Conservation (phyloP, 1,140 invertebrate genomes). For the Formica selysi region DNA sequence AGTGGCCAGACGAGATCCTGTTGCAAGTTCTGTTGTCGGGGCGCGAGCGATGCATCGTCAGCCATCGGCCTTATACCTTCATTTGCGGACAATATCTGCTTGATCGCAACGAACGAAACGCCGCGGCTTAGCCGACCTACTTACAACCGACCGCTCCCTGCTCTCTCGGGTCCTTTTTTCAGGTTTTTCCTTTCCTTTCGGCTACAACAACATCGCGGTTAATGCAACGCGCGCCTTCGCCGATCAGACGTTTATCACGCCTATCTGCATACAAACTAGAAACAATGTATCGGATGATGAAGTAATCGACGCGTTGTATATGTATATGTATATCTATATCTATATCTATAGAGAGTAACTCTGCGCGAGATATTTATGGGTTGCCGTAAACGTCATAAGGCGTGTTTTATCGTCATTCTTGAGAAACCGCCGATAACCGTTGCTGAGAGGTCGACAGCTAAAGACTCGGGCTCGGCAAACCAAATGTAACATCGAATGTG, state of each 20-base stretch:
- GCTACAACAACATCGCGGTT: background rate
- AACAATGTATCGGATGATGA: constrained; percentile 51
- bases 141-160: constrained; percentile 63
- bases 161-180: constrained; percentile 66
- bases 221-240: background rate
- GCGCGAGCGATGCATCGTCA: constrained; percentile 24
- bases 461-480: background rate
- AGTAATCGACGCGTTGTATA: constrained; percentile 39
- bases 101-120: constrained; percentile 65
- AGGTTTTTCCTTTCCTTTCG: constrained; percentile 67
- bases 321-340: background rate
- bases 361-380: constrained; percentile 29
- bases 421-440: constrained; percentile 32
- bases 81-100: constrained; percentile 45
- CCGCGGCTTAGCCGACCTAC: constrained; percentile 65
- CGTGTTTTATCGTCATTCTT: constrained; percentile 48
- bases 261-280: constrained; percentile 35
- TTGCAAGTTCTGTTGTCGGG: constrained; percentile 12
- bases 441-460: background rate
- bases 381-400: constrained; percentile 37
- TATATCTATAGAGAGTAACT: background rate
- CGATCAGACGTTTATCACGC: constrained; percentile 14
- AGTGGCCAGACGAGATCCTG: constrained; percentile 40
- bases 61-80: constrained; percentile 17
- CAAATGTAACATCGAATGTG: background rate